phyloP scores from a whole-genome alignment of 2,113 vertebrate genomes.

The Alligator sinensis region DNA sequence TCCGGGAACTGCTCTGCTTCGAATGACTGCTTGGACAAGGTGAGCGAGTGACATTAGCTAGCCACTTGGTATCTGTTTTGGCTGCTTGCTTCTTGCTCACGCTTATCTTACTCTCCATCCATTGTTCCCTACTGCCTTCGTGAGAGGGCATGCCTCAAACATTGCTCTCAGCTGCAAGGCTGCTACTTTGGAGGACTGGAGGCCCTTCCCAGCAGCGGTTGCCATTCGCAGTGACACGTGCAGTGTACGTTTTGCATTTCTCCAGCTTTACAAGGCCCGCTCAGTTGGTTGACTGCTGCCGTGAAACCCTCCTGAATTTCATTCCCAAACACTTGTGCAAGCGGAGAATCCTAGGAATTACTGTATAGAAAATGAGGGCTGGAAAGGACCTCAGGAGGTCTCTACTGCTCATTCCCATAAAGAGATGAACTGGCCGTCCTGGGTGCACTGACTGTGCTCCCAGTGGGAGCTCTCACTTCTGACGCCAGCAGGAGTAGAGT shows the following conservation, averaged over 20 bases:
- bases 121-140: constrained; percentile 47
- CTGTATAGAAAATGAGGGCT: no score
- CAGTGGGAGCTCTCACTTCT: background rate
- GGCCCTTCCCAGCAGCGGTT: background rate
- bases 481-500: background rate
- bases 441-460: background rate
- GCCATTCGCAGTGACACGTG: background rate
- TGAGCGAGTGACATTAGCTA: background rate
- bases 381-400: no score
- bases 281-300: background rate
- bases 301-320: no score
- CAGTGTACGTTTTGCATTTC: background rate
- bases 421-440: background rate
- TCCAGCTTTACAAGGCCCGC: constrained; percentile 6
- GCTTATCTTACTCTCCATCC: background rate
- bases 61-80: background rate
- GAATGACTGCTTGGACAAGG: background rate
- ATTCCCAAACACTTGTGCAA: no score
- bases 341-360: no score
- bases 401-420: background rate
- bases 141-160: constrained; percentile 6
- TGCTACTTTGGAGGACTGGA: no score
- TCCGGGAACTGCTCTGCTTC: background rate
- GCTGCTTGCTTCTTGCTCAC: background rate
- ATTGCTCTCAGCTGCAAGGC: background rate